These are phyloP conservation scores for Nymphalis polychloros DNA, from an alignment of 2,888 invertebrate species.

Conservation along the genomic window DNA sequence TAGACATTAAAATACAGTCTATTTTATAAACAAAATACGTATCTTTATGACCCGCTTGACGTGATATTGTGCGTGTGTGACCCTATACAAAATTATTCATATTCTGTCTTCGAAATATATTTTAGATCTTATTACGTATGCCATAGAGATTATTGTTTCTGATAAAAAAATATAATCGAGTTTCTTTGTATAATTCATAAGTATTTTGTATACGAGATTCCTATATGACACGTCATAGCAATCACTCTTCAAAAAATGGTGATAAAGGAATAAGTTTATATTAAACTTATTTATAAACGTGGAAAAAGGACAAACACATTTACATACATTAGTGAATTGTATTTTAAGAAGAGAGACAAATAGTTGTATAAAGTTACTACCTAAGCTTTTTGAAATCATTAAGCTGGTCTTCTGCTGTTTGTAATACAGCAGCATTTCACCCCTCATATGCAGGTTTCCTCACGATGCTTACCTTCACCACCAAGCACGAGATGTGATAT, in stretches of 20 bases:
- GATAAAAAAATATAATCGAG: slow-evolving; percentile 12
- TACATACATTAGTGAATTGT: not conserved
- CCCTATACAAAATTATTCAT: slow-evolving; percentile 31
- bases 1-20: slow-evolving; percentile 4
- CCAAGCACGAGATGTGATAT: too few species aligned
- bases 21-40: not conserved
- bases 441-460: too few species aligned
- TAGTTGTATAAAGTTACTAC: not conserved
- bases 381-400: not conserved
- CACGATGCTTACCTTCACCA: too few species aligned
- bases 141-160: slow-evolving; percentile 20
- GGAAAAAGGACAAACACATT: not conserved
- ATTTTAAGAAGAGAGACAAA: not conserved
- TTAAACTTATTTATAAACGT: slow-evolving; percentile 22
- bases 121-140: slow-evolving; percentile 21
- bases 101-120: slow-evolving; percentile 3
- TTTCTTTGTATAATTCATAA: slow-evolving; percentile 36
- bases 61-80: slow-evolving; percentile 42
- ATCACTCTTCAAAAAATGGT: slow-evolving; percentile 36
- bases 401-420: too few species aligned
- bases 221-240: slow-evolving; percentile 44
- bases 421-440: too few species aligned
- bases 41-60: slow-evolving; percentile 18
- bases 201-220: slow-evolving; percentile 40
- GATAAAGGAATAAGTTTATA: slow-evolving; percentile 19